A percentile compares a stretch with the other conserved stretches of the same genome.
These are phyloP conservation scores for Drosophila burlai DNA, from an alignment of 1,140 invertebrate species.

Conservation along the genomic window DNA sequence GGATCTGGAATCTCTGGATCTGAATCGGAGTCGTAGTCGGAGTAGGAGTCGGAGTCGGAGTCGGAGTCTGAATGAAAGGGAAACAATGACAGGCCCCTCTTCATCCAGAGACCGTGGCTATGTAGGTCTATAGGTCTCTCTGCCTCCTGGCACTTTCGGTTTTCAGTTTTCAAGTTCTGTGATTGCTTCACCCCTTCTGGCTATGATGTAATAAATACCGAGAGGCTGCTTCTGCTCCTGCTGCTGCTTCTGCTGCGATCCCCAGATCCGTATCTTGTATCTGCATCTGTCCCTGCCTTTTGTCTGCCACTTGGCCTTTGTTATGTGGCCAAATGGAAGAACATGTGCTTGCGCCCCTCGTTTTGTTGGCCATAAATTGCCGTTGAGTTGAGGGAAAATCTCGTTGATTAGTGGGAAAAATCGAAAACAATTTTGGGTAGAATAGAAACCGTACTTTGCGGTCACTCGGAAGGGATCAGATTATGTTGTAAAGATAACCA, in stretches of 20 bases:
- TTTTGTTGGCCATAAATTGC: slow-evolving; percentile 63
- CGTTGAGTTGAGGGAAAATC: slow-evolving; percentile 60
- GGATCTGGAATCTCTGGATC: slow-evolving; percentile 35
- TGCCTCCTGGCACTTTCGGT: slow-evolving; percentile 77
- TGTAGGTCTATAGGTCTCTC: slow-evolving; percentile 79
- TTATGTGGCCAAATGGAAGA: slow-evolving; percentile 28
- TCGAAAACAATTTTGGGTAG: slow-evolving; percentile 18
- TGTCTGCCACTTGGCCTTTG: slow-evolving; percentile 25
- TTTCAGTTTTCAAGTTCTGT: slow-evolving; percentile 77
- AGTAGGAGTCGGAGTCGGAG: background rate
- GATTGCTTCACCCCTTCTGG: slow-evolving; percentile 58
- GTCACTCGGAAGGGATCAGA: slow-evolving; percentile 62
- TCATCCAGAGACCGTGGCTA: slow-evolving; percentile 37
- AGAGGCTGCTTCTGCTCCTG: slow-evolving; percentile 10
- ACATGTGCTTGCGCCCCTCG: slow-evolving; percentile 69
- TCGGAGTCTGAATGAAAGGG: slow-evolving; percentile 69
- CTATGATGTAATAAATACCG: slow-evolving; percentile 78
- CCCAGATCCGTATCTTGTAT: slow-evolving; percentile 53
- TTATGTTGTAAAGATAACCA: slow-evolving; percentile 52
- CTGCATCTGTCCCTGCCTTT: slow-evolving; percentile 28
- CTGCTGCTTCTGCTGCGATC: slow-evolving; percentile 26
- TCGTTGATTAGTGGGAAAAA: slow-evolving; percentile 75
- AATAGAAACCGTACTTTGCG: slow-evolving; percentile 71
- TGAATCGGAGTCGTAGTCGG: slow-evolving; percentile 17
- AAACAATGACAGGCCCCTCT: slow-evolving; percentile 61